A percentile compares a stretch with the other conserved stretches of the same genome.
Evolutionary conservation across 2,113 vertebrate genomes (phyloP).

Genomic region (Cebidichthys violaceus): DNA sequence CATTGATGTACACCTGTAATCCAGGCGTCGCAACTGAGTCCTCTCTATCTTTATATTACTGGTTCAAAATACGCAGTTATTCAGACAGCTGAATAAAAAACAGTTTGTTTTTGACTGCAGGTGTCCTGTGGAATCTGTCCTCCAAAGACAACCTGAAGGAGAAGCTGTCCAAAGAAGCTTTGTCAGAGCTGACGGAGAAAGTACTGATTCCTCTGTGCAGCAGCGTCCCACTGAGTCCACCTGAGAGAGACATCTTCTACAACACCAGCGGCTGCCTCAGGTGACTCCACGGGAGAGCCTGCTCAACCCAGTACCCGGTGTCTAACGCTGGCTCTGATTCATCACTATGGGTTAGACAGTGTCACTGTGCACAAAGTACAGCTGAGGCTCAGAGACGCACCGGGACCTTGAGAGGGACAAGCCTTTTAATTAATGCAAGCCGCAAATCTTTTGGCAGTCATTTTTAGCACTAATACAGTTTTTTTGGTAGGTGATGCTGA

Average conservation of each 20-base stretch:
- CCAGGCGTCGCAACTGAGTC: neutral
- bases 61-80: neutral
- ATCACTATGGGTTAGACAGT: neutral
- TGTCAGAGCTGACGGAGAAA: slow-evolving; percentile 89
- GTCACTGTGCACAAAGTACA: neutral
- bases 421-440: too few relatives aligned
- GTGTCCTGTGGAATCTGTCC: slow-evolving; percentile 97
- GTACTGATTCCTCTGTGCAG: slow-evolving; percentile 90
- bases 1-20: neutral
- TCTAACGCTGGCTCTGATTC: neutral
- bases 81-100: neutral
- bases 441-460: too few relatives aligned
- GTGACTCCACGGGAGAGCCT: slow-evolving; percentile 70
- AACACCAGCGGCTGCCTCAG: slow-evolving; percentile 96
- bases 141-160: slow-evolving; percentile 96
- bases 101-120: slow-evolving; percentile 72
- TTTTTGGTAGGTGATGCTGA: too few relatives aligned
- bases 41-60: neutral
- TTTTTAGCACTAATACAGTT: too few relatives aligned
- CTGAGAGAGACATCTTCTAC: slow-evolving; percentile 92
- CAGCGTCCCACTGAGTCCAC: slow-evolving; percentile 84
- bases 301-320: neutral
- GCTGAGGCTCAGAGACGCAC: too few relatives aligned
- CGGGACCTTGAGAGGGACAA: too few relatives aligned
- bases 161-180: slow-evolving; percentile 88